phyloP scores from a whole-genome alignment of 2,797 vertebrate species.

The Lophotriccus pileatus region DNA sequence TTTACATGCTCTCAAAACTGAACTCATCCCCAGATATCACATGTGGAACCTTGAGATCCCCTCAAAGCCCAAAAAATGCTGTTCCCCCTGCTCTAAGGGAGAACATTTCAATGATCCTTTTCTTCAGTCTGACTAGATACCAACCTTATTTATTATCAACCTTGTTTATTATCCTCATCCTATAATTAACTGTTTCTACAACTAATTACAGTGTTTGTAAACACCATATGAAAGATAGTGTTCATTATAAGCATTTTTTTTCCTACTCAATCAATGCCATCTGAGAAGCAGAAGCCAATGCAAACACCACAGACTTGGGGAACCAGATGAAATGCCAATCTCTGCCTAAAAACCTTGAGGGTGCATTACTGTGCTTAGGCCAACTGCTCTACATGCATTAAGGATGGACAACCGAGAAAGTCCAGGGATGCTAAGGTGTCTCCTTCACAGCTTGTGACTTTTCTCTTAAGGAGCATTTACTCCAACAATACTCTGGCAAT shows the following conservation, averaged over 20 bases:
- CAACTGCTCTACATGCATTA: not conserved
- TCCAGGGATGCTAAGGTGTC: not conserved
- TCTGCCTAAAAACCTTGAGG: not conserved
- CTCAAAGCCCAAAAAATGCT: not conserved
- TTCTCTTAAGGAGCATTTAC: not conserved
- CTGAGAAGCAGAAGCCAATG: not conserved
- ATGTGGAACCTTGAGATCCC: not conserved
- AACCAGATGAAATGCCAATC: not conserved
- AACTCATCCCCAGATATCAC: not conserved
- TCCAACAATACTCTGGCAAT: not conserved
- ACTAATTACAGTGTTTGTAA: not conserved
- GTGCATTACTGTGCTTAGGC: not conserved
- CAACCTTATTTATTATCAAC: not conserved
- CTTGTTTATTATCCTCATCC: not conserved
- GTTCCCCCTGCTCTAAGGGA: not conserved
- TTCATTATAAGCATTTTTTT: not conserved
- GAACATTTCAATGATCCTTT: not conserved
- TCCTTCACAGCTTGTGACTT: not conserved
- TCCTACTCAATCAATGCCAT: not conserved
- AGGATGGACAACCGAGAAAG: no score
- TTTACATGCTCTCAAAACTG: not conserved
- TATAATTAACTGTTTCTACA: not conserved
- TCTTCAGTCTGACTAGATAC: not conserved
- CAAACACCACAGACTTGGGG: not conserved
- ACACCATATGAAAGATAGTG: not conserved